phyloP scores from a whole-genome alignment of 53 echinoderm and acorn worm genomes.

The Apostichopus leukothele region DNA sequence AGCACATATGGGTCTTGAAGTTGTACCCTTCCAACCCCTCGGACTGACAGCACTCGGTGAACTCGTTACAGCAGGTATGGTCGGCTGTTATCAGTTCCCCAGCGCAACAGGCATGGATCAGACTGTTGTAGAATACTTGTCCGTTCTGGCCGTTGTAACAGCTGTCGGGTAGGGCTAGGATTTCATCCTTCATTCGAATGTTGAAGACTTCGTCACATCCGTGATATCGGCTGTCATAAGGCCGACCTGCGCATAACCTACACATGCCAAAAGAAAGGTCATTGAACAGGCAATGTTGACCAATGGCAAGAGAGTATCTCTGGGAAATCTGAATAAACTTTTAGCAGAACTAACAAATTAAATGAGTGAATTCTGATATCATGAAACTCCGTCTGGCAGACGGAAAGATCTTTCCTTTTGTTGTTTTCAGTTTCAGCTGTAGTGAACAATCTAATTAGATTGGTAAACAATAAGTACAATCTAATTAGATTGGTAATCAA shows the following conservation, averaged over 20 bases:
- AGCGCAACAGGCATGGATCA: background rate
- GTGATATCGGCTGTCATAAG: slow-evolving; percentile 5
- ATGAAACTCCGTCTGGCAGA: too few species aligned
- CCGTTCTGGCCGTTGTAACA: slow-evolving; percentile 1
- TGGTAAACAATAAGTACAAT: too few species aligned
- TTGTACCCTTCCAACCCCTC: slow-evolving; percentile 52
- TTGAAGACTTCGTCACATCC: background rate
- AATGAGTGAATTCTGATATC: too few species aligned
- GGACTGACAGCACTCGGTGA: slow-evolving; percentile 2
- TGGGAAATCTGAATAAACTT: too few species aligned
- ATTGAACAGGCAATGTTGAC: background rate
- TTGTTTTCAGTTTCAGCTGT: too few species aligned
- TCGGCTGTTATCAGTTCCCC: slow-evolving; percentile 22
- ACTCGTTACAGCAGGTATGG: slow-evolving; percentile 55
- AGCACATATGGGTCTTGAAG: slow-evolving; percentile 65
- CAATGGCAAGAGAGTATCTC: background rate
- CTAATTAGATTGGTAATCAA: too few species aligned
- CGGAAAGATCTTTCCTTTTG: too few species aligned
- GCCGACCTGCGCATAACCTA: background rate
- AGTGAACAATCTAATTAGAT: too few species aligned
- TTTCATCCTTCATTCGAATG: slow-evolving; percentile 24
- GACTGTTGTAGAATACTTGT: background rate
- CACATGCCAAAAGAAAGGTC: background rate
- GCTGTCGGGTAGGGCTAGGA: background rate
- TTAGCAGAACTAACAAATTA: too few species aligned